Evolutionary conservation across 2,113 vertebrate genomes (phyloP), one percentile per base, ranked within the genome.

Genomic region (Herpailurus yagouaroundi): DNA sequence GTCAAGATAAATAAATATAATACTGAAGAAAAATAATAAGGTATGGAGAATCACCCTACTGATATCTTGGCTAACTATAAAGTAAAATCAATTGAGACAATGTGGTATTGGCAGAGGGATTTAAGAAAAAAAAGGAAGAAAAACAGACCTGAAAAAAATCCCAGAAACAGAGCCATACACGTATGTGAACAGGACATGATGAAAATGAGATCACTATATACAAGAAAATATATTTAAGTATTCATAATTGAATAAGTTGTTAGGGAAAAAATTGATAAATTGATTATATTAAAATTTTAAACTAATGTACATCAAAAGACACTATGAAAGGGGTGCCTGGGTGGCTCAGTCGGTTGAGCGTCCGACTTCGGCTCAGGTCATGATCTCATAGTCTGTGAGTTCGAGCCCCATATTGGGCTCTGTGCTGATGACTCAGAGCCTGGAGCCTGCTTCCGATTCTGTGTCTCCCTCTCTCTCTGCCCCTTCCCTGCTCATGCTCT

Each of bases 11-110:
- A 64, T 45, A 95, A 95, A 85, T 82, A 81, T 0, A 82, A 95
- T 81, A 41, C 73, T 95, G 64, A 97, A 90, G 33, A 91, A 92
- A 74, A 95, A 93, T 29, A 96, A 95, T 52, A 91, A 85, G 29
- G 48, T 79, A 91, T 96, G 85, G 55, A 85, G 33, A 85, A 41
- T 66, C 36, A 31, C 52, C 41, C 45, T 80, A 38, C 64, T 77
- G 50, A 71, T 91, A 68, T 36, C 48, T 92, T 97, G 74, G 69
- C 57, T 90, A 74, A 82, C 19, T 71, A 6, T 60, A 31, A 86
- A 86, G 55, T 50, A 66, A 94, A 96, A 89, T 23, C 31, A 85
- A 71, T 80, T 63, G 85, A 95, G 36, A 82, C 10, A 16, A 48
- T 55, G 27, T 31, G 16, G 5, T 48, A 63, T 38, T 86, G 74